A percentile compares a stretch with the other conserved stretches of the same genome.
These are phyloP conservation scores for Drosophila colorata DNA, from an alignment of 2,888 invertebrate species.

Conservation along the genomic window DNA sequence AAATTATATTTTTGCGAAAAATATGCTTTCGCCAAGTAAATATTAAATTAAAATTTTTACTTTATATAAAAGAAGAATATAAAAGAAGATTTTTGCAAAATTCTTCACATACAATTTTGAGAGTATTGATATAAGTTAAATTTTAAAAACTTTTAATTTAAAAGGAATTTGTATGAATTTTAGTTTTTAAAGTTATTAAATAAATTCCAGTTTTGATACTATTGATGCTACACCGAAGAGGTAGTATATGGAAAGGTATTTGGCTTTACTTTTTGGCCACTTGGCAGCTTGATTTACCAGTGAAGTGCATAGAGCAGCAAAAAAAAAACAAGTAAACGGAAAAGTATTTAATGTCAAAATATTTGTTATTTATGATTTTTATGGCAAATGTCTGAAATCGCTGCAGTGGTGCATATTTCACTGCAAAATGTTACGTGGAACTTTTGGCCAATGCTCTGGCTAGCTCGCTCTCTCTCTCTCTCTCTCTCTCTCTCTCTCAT, in stretches of 20 bases:
- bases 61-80: too few relatives aligned
- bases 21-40: too few relatives aligned
- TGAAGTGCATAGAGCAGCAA: not conserved
- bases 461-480: not conserved
- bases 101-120: too few relatives aligned
- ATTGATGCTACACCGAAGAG: too few relatives aligned
- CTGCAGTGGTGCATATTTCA: slow-evolving; percentile 74
- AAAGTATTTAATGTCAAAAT: slow-evolving; percentile 46
- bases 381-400: slow-evolving; percentile 57
- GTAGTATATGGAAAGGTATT: not conserved
- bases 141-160: too few relatives aligned
- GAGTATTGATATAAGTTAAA: too few relatives aligned
- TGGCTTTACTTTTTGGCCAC: slow-evolving; percentile 1
- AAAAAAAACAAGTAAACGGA: slow-evolving; percentile 19
- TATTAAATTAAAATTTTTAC: too few relatives aligned
- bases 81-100: too few relatives aligned
- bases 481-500: not conserved
- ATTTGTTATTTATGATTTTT: slow-evolving; percentile 63
- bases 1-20: too few relatives aligned
- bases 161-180: too few relatives aligned
- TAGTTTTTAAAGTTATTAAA: too few relatives aligned
- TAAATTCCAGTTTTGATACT: too few relatives aligned
- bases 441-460: slow-evolving; percentile 55
- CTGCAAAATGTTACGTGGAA: slow-evolving; percentile 60
- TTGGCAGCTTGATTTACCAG: slow-evolving; percentile 39